Evolutionary conservation across 2,888 invertebrate genomes (phyloP).

Genomic region (Ptilodon capucinus): DNA sequence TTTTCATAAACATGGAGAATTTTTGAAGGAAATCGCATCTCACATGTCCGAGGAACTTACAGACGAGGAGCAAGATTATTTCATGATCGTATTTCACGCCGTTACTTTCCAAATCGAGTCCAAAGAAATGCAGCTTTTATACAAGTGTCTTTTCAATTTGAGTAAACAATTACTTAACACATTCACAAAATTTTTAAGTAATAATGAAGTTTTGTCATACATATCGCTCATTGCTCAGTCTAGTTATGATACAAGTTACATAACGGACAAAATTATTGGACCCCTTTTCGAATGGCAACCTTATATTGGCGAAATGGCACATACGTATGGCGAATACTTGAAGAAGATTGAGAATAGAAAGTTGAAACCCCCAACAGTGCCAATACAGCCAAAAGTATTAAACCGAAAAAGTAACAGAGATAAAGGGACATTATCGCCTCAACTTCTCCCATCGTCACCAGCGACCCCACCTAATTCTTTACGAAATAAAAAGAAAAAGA

Average conservation of each 20-base stretch:
- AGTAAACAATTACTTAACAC: conserved; percentile 58
- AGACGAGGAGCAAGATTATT: conserved; percentile 60
- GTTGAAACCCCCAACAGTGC: conserved; percentile 57
- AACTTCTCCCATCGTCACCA: conserved; percentile 26
- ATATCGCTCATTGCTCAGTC: conserved; percentile 72
- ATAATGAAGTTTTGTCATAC: conserved; percentile 67
- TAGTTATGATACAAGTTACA: conserved; percentile 75
- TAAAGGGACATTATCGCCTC: conserved; percentile 18
- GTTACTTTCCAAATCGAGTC: conserved; percentile 59
- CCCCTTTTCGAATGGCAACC: conserved; percentile 77
- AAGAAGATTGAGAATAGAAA: conserved; percentile 56
- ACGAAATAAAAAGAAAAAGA: conserved; percentile 44
- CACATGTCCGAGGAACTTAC: conserved; percentile 54
- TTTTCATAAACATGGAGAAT: conserved; percentile 57
- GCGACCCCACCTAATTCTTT: conserved; percentile 56
- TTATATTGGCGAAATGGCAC: conserved; percentile 67
- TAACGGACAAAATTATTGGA: conserved; percentile 72
- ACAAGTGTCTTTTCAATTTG: conserved; percentile 71
- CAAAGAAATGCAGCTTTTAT: conserved; percentile 53
- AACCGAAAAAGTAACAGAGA: conserved; percentile 43
- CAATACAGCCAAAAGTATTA: conserved; percentile 60
- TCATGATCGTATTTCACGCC: conserved; percentile 60
- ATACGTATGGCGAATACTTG: conserved; percentile 58
- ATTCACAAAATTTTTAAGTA: conserved; percentile 68
- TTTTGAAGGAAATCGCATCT: conserved; percentile 51